Evolutionary conservation across 2,797 vertebrate genomes (phyloP).

Genomic region (Manis crassicaudata): DNA sequence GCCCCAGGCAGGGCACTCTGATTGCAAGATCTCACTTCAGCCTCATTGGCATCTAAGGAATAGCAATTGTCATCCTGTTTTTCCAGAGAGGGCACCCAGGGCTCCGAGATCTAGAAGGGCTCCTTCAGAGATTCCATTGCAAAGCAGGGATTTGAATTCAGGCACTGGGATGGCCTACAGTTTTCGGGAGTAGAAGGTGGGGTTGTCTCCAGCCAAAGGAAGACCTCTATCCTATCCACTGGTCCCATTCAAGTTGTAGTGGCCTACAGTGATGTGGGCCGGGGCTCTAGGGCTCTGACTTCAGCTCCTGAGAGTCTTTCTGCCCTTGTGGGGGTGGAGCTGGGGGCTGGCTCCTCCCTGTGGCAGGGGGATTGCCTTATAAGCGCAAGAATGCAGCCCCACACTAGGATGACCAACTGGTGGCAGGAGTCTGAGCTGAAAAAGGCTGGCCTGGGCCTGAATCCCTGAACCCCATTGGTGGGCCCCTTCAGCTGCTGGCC

Average conservation of each 20-base stretch:
- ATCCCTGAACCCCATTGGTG: background rate
- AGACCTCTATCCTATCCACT: background rate
- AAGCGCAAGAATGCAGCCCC: conserved; percentile 87
- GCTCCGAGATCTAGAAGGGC: background rate
- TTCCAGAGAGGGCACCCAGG: background rate
- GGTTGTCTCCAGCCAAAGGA: background rate
- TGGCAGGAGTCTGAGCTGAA: background rate
- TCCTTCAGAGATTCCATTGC: background rate
- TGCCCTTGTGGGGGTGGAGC: conserved; percentile 38
- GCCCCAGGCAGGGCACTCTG: background rate
- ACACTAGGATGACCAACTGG: conserved; percentile 15
- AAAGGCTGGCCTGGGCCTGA: conserved; percentile 23
- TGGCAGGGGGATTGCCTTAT: conserved; percentile 85
- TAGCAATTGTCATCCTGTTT: background rate
- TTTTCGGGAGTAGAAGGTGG: background rate
- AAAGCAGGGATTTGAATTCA: conserved; percentile 9
- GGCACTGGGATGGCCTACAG: background rate
- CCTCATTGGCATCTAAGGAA: background rate
- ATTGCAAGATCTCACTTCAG: background rate
- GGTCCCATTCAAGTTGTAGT: background rate
- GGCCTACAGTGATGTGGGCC: background rate
- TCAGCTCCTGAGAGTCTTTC: background rate
- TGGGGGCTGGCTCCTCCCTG: conserved; percentile 65
- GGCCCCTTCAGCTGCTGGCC: background rate
- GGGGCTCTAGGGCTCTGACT: background rate